Evolutionary conservation across 1,140 invertebrate species (phyloP).

Genomic region (Drosophila lacteicornis): DNA sequence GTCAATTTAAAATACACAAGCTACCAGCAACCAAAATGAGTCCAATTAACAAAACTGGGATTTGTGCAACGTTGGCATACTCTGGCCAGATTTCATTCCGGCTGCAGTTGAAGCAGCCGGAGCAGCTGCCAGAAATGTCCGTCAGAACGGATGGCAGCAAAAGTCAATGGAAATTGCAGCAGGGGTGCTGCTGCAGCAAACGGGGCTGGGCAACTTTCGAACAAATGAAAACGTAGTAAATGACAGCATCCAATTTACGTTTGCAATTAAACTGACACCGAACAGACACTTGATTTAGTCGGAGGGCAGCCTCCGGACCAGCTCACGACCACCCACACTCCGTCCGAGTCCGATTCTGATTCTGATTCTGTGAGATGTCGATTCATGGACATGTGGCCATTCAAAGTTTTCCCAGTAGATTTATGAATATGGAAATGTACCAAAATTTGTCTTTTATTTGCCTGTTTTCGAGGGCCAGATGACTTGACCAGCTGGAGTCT

Average conservation of each 20-base stretch:
- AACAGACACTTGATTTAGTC: constrained; percentile 82
- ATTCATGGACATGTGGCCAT: constrained; percentile 28
- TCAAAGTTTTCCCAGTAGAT: constrained; percentile 23
- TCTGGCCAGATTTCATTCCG: constrained; percentile 20
- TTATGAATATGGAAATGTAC: constrained; percentile 33
- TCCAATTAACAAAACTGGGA: constrained; percentile 79
- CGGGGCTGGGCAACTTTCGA: constrained; percentile 39
- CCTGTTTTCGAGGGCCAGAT: background rate
- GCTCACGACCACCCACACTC: constrained; percentile 11
- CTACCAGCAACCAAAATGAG: constrained; percentile 77
- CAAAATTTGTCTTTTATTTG: constrained; percentile 29
- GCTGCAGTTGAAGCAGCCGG: constrained; percentile 25
- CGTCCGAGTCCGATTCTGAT: background rate
- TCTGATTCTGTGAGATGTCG: constrained; percentile 14
- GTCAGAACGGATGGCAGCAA: constrained; percentile 62
- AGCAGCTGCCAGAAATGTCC: constrained; percentile 68
- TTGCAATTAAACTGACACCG: constrained; percentile 83
- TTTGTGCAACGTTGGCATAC: constrained; percentile 77
- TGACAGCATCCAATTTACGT: constrained; percentile 83
- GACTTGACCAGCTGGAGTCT: background rate
- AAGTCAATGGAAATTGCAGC: constrained; percentile 49
- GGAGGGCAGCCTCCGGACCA: constrained; percentile 34
- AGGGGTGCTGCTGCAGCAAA: constrained; percentile 7
- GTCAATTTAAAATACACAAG: constrained; percentile 74
- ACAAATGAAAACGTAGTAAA: constrained; percentile 80